Base-by-base conservation (phyloP, 2,113 vertebrate species). In the Eudyptes chrysolophus region DNA sequence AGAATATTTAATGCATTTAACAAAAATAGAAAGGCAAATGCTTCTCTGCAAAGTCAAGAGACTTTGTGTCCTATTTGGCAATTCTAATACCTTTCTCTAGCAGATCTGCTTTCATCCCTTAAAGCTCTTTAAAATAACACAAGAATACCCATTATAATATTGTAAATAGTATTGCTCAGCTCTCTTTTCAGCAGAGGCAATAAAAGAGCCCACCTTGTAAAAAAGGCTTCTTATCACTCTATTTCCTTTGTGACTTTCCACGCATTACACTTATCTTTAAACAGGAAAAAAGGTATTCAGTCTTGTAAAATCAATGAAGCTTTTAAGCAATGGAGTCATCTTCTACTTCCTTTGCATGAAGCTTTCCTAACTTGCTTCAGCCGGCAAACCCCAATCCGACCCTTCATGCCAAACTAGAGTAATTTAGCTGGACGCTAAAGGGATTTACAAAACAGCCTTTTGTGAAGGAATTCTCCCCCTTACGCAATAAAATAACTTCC, bases 41-140 rank as follows among this genome's bases (percentile, higher is more conserved):
- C 40, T 94, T 18, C 78, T 52, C 46, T 97, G 62, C 30, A 76
- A 88, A 97, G 60, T 94, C 87, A 92, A 96, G 32, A 75, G 72
- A 61, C 42, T 38, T 3, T 84, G 34, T 84, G 17, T 90, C 69
- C 55, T 95, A 9, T 87, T 95, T 96, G 77, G 54, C 46, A 92
- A 36, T 84, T 84, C 84, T 91, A 95, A 92, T 89, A 72, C 29
- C 70, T 97, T 96, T 69, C 68, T 40, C 17, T 77, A 89, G 79
- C 14, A 72, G 40, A 96, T 85, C 30, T 49, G 51, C 82, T 96
- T 97, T 97, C 75, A 91, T 93, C 32, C 71, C 77, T 96, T 92
- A 95, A 94, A 78, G 66, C 75, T 97, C 84, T 97, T 97, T 94
- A 96, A 90, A 95, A 95, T 95, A 97, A 92, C 51, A 94, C 38